Evolutionary conservation across 2,797 vertebrate genomes (phyloP).

Genomic region (Cirrhinus molitorella): DNA sequence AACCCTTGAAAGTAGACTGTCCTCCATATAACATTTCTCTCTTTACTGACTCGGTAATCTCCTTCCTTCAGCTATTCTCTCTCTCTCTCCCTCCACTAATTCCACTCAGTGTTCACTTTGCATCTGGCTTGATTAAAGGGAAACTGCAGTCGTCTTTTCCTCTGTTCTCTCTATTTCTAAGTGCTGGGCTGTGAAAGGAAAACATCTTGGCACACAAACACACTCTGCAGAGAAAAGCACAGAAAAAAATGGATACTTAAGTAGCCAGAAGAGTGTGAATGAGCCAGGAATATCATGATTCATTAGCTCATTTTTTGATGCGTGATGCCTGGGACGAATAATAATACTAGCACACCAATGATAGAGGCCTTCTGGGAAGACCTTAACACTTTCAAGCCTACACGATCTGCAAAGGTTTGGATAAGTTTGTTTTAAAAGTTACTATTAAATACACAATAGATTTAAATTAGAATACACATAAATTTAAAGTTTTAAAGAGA

Average conservation of each 20-base stretch:
- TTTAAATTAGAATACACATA: neutral
- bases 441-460: neutral
- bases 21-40: slow-evolving; percentile 35
- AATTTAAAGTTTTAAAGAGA: neutral
- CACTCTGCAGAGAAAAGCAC: slow-evolving; percentile 29
- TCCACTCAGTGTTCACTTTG: slow-evolving; percentile 30
- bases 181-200: slow-evolving; percentile 17
- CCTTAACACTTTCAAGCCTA: neutral
- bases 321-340: neutral
- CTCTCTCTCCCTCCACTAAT: slow-evolving; percentile 7
- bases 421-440: neutral
- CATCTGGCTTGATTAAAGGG: slow-evolving; percentile 21
- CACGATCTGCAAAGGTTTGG: neutral
- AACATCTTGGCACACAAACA: slow-evolving; percentile 32
- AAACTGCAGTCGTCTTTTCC: slow-evolving; percentile 22
- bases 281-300: slow-evolving; percentile 32
- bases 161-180: slow-evolving; percentile 21
- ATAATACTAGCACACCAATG: slow-evolving; percentile 8
- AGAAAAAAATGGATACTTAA: neutral
- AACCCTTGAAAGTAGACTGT: slow-evolving; percentile 32
- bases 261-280: slow-evolving; percentile 19
- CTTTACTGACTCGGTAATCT: slow-evolving; percentile 2
- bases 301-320: slow-evolving; percentile 23
- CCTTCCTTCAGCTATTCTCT: neutral
- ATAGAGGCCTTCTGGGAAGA: slow-evolving; percentile 10